Evolutionary conservation across 2,888 invertebrate species (phyloP).

Genomic region (Zygogramma bicolorata): DNA sequence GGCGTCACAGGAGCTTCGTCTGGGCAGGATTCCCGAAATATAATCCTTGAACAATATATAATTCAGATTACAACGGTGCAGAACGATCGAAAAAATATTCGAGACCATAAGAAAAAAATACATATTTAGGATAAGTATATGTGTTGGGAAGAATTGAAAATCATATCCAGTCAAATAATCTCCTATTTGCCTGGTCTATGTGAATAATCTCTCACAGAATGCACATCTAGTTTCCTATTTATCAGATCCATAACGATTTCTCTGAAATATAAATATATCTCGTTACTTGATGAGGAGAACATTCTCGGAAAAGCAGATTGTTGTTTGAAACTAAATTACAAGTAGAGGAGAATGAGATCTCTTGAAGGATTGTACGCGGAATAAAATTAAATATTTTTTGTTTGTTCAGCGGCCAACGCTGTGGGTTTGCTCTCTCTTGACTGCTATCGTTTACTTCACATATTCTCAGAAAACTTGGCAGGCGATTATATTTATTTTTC

Average conservation of each 20-base stretch:
- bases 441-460: background rate
- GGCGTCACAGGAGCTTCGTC: too few relatives aligned
- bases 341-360: background rate
- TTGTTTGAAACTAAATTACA: background rate
- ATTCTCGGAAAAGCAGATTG: background rate
- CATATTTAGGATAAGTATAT: too few relatives aligned
- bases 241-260: constrained; percentile 4
- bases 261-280: constrained; percentile 1
- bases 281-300: background rate
- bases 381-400: background rate
- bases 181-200: background rate
- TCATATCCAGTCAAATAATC: too few relatives aligned
- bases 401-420: background rate
- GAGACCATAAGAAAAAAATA: background rate
- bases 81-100: too few relatives aligned
- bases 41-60: too few relatives aligned
- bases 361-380: background rate
- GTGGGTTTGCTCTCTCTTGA: background rate
- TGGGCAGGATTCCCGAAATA: too few relatives aligned
- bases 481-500: too few relatives aligned
- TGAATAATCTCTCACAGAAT: background rate
- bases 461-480: background rate
- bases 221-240: constrained; percentile 4
- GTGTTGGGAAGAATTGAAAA: too few relatives aligned
- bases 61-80: too few relatives aligned